phyloP scores from a whole-genome alignment of 2,113 vertebrate species.

The Galeopterus variegatus region DNA sequence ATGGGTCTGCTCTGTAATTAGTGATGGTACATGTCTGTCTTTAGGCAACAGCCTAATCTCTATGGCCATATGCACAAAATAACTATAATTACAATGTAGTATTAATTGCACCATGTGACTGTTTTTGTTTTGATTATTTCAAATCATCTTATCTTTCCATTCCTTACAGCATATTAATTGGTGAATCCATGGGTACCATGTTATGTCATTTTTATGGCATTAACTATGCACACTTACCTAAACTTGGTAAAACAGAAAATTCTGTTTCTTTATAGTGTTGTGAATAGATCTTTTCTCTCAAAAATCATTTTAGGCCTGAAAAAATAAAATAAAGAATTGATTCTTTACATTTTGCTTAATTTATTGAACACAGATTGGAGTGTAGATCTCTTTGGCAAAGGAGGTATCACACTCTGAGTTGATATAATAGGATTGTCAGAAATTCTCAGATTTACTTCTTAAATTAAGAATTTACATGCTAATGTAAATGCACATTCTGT shows the following conservation, averaged over 20 bases:
- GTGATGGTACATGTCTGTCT: constrained; percentile 85
- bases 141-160: constrained; percentile 70
- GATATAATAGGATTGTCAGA: not conserved
- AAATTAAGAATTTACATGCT: not conserved
- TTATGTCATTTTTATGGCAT: constrained; percentile 26
- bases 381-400: not conserved
- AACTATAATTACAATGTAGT: constrained; percentile 81
- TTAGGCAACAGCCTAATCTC: constrained; percentile 84
- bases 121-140: constrained; percentile 75
- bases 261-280: constrained; percentile 26
- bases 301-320: not conserved
- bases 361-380: not conserved
- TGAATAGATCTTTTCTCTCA: not conserved
- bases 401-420: not conserved
- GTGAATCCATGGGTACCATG: not conserved
- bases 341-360: constrained; percentile 20
- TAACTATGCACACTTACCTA: constrained; percentile 37
- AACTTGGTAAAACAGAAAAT: not conserved
- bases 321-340: not conserved
- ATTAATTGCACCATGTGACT: constrained; percentile 78
- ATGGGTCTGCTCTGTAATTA: constrained; percentile 83
- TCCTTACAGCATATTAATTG: constrained; percentile 70
- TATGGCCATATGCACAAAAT: constrained; percentile 81
- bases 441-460: constrained; percentile 22
- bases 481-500: not conserved